Evolutionary conservation across 2,113 vertebrate genomes (phyloP).

Genomic region (Aspiorhynchus laticeps): DNA sequence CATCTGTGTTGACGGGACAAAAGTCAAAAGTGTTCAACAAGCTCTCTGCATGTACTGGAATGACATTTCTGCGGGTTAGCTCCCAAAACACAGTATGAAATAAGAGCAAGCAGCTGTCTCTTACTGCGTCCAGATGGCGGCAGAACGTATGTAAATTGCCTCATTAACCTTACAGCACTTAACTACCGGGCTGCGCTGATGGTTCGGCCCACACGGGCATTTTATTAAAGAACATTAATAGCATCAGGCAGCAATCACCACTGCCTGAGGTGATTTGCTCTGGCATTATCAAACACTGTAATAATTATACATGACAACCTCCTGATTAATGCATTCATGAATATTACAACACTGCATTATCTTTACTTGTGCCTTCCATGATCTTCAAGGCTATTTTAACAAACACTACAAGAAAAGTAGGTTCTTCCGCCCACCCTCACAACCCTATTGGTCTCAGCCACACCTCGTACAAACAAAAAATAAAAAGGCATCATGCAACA

Average conservation of each 20-base stretch:
- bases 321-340: conserved; percentile 75
- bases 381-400: conserved; percentile 49
- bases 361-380: conserved; percentile 50
- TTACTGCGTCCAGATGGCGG: conserved; percentile 70
- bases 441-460: background rate
- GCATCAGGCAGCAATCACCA: conserved; percentile 67
- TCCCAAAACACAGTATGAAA: conserved; percentile 54
- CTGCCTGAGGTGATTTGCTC: conserved; percentile 69
- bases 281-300: conserved; percentile 70
- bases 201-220: conserved; percentile 65
- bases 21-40: conserved; percentile 35
- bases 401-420: conserved; percentile 24
- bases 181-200: conserved; percentile 70
- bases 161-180: conserved; percentile 78
- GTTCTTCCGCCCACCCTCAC: background rate
- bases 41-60: conserved; percentile 38
- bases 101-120: conserved; percentile 65
- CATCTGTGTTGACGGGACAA: conserved; percentile 8
- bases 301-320: conserved; percentile 77
- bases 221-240: conserved; percentile 76
- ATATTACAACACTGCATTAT: conserved; percentile 65
- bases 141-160: conserved; percentile 75
- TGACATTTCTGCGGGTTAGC: conserved; percentile 63
- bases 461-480: conserved; percentile 17
- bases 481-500: background rate